Evolutionary conservation across 2,888 invertebrate species (phyloP).

Genomic region (Epistrophe eligans): DNA sequence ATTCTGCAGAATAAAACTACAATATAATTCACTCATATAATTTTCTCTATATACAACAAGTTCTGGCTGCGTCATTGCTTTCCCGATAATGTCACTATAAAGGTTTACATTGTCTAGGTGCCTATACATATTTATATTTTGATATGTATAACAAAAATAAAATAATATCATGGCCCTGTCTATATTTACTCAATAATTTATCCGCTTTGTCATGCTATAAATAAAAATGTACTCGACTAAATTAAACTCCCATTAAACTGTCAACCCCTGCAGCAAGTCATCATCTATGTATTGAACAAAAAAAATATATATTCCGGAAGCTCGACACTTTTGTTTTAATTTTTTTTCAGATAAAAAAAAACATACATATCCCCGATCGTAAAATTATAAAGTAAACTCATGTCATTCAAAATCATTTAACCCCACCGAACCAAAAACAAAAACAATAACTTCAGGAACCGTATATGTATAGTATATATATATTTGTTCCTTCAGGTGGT

Average conservation of each 20-base stretch:
- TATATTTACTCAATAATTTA: slow-evolving; percentile 59
- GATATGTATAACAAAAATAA: not conserved
- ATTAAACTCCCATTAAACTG: slow-evolving; percentile 64
- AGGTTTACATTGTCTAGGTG: not conserved
- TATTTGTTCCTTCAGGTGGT: not conserved
- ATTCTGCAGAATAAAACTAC: slow-evolving; percentile 1
- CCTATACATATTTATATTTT: not conserved
- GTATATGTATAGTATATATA: not conserved
- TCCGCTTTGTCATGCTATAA: slow-evolving; percentile 60
- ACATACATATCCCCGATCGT: slow-evolving; percentile 1
- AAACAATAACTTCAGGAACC: not conserved
- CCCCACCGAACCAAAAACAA: slow-evolving; percentile 1
- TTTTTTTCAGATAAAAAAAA: not conserved
- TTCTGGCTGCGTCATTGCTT: not conserved
- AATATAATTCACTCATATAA: not conserved
- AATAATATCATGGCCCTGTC: slow-evolving; percentile 17
- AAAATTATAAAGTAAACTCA: slow-evolving; percentile 57
- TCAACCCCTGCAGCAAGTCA: slow-evolving; percentile 32
- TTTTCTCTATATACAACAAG: not conserved
- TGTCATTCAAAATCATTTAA: slow-evolving; percentile 72
- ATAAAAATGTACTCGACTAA: slow-evolving; percentile 55
- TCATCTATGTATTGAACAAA: not conserved
- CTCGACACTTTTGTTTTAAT: slow-evolving; percentile 55
- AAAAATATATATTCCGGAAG: slow-evolving; percentile 17
- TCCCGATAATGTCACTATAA: not conserved